Base-by-base conservation (phyloP, 2,113 vertebrate species). In the Tragelaphus buxtoni region DNA sequence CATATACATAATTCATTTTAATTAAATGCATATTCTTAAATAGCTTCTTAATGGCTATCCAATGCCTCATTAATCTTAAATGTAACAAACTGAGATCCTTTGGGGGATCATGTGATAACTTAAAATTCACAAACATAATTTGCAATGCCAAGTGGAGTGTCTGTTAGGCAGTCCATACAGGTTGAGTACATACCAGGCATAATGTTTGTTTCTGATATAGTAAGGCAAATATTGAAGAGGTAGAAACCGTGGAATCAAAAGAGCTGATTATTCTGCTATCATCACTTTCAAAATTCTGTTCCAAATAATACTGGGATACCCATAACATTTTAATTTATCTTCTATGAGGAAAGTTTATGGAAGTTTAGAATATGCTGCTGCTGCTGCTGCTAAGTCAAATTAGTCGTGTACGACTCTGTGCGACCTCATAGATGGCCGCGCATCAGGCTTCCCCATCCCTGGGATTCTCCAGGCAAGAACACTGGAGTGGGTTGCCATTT, bases 61-160 rank as follows among this genome's bases (percentile, higher is more conserved):
- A 97, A 80, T 93, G 88, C 90, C 91, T 98, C 94, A 97, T 98
- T 98, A 97, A 97, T 98, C 97, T 98, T 97, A 98, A 97, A 88
- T 92, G 92, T 72, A 98, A 89, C 94, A 98, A 97, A 22, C 63
- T 94, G 90, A 98, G 77, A 98, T 96, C 76, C 79, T 91, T 89
- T 88, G 96, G 83, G 95, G 97, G 39, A 90, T 96, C 95, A 97
- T 60, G 35, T 58, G 90, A 58, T 94, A 96, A 97, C 77, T 97
- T 88, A 97, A 92, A 97, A 97, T 95, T 97, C 96, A 95, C 63
- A 93, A 95, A 97, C 81, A 45, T 58, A 26, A 55, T 72, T 47
- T 90, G 35, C 9, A 91, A 88, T 74, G 32, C 16, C 22, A 93
- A 98, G 56, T n/a, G 53, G 16, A 86, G 61, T 94, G 12, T 65